Evolutionary conservation across 2,888 invertebrate species (phyloP), one percentile per base, ranked within the genome.

Genomic region (Netelia melanura): DNA sequence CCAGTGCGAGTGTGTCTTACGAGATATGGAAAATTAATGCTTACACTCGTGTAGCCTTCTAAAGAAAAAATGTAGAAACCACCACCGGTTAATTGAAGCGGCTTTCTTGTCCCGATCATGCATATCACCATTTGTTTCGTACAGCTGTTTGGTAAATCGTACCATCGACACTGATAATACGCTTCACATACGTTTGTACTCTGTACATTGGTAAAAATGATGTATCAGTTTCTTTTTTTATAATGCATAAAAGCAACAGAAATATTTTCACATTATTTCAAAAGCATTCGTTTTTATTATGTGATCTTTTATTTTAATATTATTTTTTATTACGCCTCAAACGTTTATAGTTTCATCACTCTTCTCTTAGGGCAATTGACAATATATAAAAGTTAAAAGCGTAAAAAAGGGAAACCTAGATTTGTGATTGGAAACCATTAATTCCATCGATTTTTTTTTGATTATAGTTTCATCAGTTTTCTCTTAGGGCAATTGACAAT

Each of bases 91-190:
- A 95, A 94, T 3, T 94, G 91, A 10, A 94, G 94, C 0, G 94
- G 94, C 2, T 91, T 93, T 88, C 95, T 95, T 89, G 95, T 94
- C 0, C 95, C 93, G 86, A 94, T 94, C 93, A 96, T 94, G 5
- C 95, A 94, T 64, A 95, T 93, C 80, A 94, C 90, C 30, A 96
- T 88, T 5, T 91, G 91, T 14, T 93, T 93, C 11, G 93, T 93
- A 88, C 95, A 95, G 75, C 89, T 89, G 0, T 86, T 88, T 70
- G 94, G 91, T 88, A 95, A 95, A 11, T 95, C 94, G 72, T 95
- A 93, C 96, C 96, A 96, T 1, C 94, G 94, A 84, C 95, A 95
- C 70, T 94, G 93, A 87, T 95, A 96, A 85, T 95, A 90, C 64
- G 94, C 94, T 43, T 95, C 93, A 0, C 94, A 93, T 1, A 96